Evolutionary conservation across 1,140 invertebrate genomes (phyloP), one percentile per base, ranked within the genome.

Genomic region (Zaprionus lachaisei): DNA sequence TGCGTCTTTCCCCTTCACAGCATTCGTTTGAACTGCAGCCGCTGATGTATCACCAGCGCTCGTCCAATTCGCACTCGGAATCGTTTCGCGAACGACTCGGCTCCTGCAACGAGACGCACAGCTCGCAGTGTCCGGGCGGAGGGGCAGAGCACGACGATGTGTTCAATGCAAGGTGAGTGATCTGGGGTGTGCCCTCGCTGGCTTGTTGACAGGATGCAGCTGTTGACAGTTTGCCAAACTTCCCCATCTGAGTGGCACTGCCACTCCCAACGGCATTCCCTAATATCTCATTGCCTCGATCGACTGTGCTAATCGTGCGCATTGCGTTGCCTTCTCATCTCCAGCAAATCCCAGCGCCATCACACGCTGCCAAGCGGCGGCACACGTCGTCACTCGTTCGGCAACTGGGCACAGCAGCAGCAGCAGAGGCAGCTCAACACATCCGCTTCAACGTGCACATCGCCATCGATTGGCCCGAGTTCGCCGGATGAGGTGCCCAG

Each of bases 11-110:
- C 20, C 58, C 37, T 72, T 60, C 34, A 41, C 64, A 92, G 91
- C 84, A 92, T 85, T 82, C 92, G 51, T 92, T 92, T 81, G 92
- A 92, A 79, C 72, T 92, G 81, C 91, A 92, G 63, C 84, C 91
- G 77, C 80, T 92, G 79, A 84, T 92, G 82, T 72, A 72, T 60
- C 80, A 84, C 54, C 91, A 92, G 68, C 83, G 91, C 61, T 86
- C 82, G n/a, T 81, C 87, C 49, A 87, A 92, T 73, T 87, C 86
- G 58, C 91, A 92, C n/a, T 87, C 91, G 64, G 91, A 92, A 61
- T 68, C 83, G 62, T 92, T 91, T 77, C 91, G 92, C 64, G 92
- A 92, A 74, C 84, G 92, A 34, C 79, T 92, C 58, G 82, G 82
- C 54, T 92, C 92, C 55, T 92, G 89, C 60, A 92, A 92, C 41